A percentile compares a stretch with the other conserved stretches of the same genome.
Conservation (phyloP, 1,140 invertebrate species). For the Drosophila orosa region DNA sequence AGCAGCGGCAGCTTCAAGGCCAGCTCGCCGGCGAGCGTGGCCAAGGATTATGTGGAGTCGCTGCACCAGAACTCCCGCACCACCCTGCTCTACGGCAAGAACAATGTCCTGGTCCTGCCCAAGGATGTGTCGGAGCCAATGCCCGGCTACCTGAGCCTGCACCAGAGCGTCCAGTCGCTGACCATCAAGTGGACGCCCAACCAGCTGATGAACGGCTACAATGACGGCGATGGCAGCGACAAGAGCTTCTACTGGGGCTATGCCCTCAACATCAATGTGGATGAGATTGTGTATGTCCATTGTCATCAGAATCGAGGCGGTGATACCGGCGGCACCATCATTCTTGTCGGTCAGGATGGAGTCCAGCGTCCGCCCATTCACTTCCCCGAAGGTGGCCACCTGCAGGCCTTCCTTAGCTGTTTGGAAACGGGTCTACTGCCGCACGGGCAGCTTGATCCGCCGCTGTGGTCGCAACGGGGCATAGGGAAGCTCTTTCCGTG, state of each 20-base stretch:
- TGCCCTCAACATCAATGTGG: conserved; percentile 93
- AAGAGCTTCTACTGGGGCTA: conserved; percentile 96
- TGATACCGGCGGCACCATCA: conserved; percentile 92
- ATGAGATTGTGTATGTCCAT: conserved; percentile 97
- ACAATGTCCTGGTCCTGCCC: conserved; percentile 96
- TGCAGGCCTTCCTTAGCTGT: conserved; percentile 95
- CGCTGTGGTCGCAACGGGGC: conserved; percentile 94
- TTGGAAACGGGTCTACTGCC: conserved; percentile 94
- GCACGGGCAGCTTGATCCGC: conserved; percentile 95
- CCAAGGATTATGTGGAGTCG: conserved; percentile 97
- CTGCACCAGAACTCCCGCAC: conserved; percentile 96
- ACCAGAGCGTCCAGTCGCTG: conserved; percentile 90
- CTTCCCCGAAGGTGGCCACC: conserved; percentile 95
- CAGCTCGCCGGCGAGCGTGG: conserved; percentile 86
- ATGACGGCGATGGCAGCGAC: conserved; percentile 88
- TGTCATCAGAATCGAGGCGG: conserved; percentile 93
- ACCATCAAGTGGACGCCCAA: conserved; percentile 95
- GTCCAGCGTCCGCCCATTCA: conserved; percentile 96
- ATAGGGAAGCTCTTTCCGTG: conserved; percentile 92
- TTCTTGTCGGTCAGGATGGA: conserved; percentile 97
- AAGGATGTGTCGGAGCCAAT: conserved; percentile 92
- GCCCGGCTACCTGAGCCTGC: conserved; percentile 96
- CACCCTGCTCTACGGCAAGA: conserved; percentile 97
- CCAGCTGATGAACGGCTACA: conserved; percentile 96
- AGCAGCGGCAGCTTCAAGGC: conserved; percentile 83